Conservation (phyloP, 2,888 invertebrate species). For the Bugulina stolonifera region DNA sequence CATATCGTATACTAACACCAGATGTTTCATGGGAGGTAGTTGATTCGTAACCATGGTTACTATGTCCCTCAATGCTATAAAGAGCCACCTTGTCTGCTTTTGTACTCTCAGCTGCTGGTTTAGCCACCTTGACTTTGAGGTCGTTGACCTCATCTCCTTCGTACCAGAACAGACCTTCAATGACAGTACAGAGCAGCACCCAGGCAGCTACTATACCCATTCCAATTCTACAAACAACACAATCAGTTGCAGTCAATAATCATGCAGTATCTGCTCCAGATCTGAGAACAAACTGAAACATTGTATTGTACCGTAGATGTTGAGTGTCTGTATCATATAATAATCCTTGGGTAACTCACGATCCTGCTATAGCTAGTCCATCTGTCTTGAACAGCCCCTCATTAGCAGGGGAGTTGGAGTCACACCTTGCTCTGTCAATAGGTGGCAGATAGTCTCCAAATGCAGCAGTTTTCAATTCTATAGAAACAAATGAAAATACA, state of each 20-base stretch:
- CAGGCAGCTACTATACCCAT: not conserved
- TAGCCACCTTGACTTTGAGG: not conserved
- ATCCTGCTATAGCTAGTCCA: not conserved
- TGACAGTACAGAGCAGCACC: constrained; percentile 10
- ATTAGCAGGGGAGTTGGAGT: not conserved
- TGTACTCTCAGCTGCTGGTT: not conserved
- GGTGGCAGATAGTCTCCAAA: not conserved
- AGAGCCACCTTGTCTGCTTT: too few relatives aligned
- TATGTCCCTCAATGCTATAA: not conserved
- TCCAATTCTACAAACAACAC: not conserved
- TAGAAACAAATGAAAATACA: not conserved
- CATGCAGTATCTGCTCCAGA: too few relatives aligned
- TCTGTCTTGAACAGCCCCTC: not conserved
- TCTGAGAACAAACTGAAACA: too few relatives aligned
- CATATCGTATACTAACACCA: not conserved
- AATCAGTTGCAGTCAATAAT: too few relatives aligned
- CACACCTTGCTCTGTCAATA: not conserved
- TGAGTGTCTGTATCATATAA: too few relatives aligned
- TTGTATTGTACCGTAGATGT: too few relatives aligned
- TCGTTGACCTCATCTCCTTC: not conserved
- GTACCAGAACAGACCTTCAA: constrained; percentile 8
- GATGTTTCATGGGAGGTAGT: not conserved
- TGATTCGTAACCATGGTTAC: not conserved
- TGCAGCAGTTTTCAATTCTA: not conserved
- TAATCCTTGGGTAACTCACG: too few relatives aligned